Conservation (phyloP, 2,888 invertebrate species). For the Linnaemya tessellans region DNA sequence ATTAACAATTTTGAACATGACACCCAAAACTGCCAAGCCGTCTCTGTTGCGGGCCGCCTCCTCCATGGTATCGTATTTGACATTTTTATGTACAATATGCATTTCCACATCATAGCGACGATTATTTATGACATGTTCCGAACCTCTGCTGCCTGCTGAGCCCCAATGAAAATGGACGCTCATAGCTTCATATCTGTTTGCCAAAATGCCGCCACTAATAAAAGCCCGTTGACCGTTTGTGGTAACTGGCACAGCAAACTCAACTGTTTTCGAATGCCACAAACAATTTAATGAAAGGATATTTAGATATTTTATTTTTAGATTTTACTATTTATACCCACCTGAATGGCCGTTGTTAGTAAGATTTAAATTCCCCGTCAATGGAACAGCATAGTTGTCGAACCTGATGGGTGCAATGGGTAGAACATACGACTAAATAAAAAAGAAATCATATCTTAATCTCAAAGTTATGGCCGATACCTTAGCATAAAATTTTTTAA, state of each 20-base stretch:
- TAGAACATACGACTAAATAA: conserved; percentile 73
- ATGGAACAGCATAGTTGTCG: conserved; percentile 85
- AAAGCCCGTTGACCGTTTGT: conserved; percentile 75
- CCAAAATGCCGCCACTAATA: conserved; percentile 76
- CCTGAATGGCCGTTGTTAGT: conserved; percentile 88
- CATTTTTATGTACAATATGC: conserved; percentile 88
- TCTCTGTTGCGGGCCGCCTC: conserved; percentile 84
- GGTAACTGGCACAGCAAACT: conserved; percentile 75
- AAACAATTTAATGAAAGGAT: not conserved
- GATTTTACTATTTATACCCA: conserved; percentile 59
- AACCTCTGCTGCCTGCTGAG: conserved; percentile 87
- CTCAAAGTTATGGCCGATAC: not conserved
- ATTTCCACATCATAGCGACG: conserved; percentile 85
- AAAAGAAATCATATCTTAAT: not conserved
- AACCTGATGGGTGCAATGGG: conserved; percentile 75
- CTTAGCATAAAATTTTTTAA: too few relatives aligned
- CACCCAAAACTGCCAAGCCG: conserved; percentile 87
- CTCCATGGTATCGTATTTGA: conserved; percentile 84
- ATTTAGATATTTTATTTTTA: not conserved
- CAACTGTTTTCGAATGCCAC: conserved; percentile 70
- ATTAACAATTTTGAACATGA: conserved; percentile 84
- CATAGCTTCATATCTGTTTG: conserved; percentile 75
- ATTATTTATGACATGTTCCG: conserved; percentile 81
- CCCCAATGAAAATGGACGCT: conserved; percentile 88
- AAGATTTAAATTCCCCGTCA: conserved; percentile 85